Evolutionary conservation across 2,888 invertebrate genomes (phyloP).

Genomic region (Brachynemurus nebulosus): DNA sequence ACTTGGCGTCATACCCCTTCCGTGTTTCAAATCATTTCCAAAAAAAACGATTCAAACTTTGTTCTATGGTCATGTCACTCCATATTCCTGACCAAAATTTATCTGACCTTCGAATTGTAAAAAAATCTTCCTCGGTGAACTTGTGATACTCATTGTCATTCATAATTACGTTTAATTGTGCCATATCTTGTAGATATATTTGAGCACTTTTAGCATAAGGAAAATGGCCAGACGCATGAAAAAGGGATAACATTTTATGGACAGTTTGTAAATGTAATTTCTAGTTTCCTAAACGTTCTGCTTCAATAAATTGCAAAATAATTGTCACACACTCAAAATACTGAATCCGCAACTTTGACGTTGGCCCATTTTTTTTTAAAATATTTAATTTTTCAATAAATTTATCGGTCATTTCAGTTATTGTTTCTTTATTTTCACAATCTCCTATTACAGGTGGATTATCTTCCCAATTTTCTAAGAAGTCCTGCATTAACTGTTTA

Average conservation of each 20-base stretch:
- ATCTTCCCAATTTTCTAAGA: not conserved
- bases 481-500: not conserved
- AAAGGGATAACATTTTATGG: not conserved
- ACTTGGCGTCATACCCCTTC: not conserved
- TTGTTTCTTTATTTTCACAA: not conserved
- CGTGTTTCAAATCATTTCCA: not conserved
- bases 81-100: not conserved
- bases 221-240: not conserved
- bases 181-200: not conserved
- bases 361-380: not conserved
- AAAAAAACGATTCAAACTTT: not conserved
- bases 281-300: constrained; percentile 3
- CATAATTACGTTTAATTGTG: not conserved
- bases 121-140: not conserved
- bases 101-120: not conserved
- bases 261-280: not conserved
- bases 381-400: not conserved
- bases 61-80: not conserved
- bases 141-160: not conserved
- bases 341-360: not conserved
- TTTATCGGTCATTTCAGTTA: not conserved
- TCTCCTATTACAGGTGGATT: not conserved
- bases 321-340: not conserved
- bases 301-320: not conserved
- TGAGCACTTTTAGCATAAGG: not conserved